These are phyloP conservation scores for Syngnathus floridae DNA, from an alignment of 2,113 vertebrate species.

Conservation along the genomic window DNA sequence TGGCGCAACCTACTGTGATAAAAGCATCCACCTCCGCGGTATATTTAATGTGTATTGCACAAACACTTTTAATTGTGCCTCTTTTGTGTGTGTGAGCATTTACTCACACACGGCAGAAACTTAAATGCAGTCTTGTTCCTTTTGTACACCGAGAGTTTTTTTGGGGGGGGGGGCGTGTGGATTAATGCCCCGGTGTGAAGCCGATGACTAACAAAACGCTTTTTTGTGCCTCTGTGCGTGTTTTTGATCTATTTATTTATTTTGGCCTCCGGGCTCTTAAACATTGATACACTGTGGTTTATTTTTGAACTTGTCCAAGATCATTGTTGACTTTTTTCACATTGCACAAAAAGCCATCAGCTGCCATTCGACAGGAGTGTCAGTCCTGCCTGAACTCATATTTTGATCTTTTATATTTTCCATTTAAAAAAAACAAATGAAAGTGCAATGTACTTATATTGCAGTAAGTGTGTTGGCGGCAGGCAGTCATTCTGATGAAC, in stretches of 20 bases:
- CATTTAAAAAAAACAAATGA: not conserved
- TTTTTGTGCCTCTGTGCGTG: slow-evolving; percentile 53
- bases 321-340: slow-evolving; percentile 51
- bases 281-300: slow-evolving; percentile 45
- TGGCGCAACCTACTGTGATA: not conserved
- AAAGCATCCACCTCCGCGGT: not conserved
- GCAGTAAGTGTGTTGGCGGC: not conserved
- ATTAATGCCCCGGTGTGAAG: slow-evolving; percentile 53
- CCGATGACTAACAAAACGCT: slow-evolving; percentile 65
- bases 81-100: not conserved
- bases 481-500: not conserved
- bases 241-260: not conserved
- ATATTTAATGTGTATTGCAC: not conserved
- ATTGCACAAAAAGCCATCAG: slow-evolving; percentile 31
- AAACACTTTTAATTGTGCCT: not conserved
- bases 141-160: slow-evolving; percentile 37
- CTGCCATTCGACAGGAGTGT: slow-evolving; percentile 22
- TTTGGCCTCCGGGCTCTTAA: slow-evolving; percentile 39
- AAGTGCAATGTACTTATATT: not conserved
- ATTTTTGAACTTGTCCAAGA: slow-evolving; percentile 51
- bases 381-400: slow-evolving; percentile 30
- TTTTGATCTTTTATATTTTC: not conserved
- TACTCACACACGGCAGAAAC: slow-evolving; percentile 28
- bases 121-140: slow-evolving; percentile 43
- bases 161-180: slow-evolving; percentile 36